Conservation (phyloP, 2,797 vertebrate species). For the Prionace glauca region DNA sequence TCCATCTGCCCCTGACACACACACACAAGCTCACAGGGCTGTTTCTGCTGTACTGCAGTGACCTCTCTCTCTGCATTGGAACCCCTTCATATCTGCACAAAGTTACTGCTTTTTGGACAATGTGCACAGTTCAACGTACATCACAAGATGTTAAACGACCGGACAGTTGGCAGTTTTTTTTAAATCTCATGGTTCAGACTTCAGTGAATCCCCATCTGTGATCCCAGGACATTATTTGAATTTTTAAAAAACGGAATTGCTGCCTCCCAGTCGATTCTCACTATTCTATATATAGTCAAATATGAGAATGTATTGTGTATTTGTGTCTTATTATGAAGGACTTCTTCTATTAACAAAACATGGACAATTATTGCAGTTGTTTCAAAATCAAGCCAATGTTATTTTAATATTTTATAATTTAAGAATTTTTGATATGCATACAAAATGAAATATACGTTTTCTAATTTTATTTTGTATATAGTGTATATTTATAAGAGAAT, state of each 20-base stretch:
- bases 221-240: background rate
- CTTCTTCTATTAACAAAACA: background rate
- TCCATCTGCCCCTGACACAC: too few relatives aligned
- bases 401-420: conserved; percentile 55
- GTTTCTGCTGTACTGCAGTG: background rate
- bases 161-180: background rate
- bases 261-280: background rate
- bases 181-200: background rate
- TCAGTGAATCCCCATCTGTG: background rate
- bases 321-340: conserved; percentile 27
- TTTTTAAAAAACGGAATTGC: background rate
- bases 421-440: conserved; percentile 66
- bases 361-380: conserved; percentile 13
- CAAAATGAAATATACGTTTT: conserved; percentile 51
- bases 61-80: background rate
- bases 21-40: background rate
- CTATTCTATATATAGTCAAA: conserved; percentile 21
- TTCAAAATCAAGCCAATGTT: conserved; percentile 35
- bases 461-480: conserved; percentile 64
- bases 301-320: conserved; percentile 17
- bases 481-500: conserved; percentile 69
- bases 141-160: background rate
- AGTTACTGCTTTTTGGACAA: background rate
- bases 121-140: background rate
- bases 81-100: too few relatives aligned